Conservation (phyloP, 2,797 vertebrate species). For the Avahi laniger region DNA sequence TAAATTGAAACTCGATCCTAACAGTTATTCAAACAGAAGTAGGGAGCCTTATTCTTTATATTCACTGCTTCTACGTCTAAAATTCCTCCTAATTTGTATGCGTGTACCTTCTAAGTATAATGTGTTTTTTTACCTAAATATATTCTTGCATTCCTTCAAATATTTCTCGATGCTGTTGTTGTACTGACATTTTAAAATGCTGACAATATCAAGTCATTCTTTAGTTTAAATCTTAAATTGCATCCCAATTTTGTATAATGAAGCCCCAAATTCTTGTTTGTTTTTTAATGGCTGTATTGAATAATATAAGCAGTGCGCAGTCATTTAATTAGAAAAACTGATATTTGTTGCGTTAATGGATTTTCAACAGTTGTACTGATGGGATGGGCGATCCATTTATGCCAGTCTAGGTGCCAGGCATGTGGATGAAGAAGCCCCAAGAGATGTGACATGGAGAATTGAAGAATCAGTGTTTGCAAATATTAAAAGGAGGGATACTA, state of each 20-base stretch:
- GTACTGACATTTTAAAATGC: not conserved
- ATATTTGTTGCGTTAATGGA: not conserved
- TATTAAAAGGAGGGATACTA: not conserved
- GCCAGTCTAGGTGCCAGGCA: not conserved
- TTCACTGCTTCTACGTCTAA: not conserved
- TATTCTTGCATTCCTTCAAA: not conserved
- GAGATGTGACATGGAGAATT: not conserved
- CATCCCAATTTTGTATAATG: not conserved
- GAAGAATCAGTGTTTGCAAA: not conserved
- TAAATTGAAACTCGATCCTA: not conserved
- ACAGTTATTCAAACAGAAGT: not conserved
- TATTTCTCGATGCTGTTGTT: not conserved
- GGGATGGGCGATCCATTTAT: not conserved
- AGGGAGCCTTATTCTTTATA: not conserved
- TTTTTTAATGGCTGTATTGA: not conserved
- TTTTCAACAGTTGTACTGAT: not conserved
- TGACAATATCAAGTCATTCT: not conserved
- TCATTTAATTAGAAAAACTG: not conserved
- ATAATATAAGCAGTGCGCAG: not conserved
- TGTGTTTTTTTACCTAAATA: not conserved
- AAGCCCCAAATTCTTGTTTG: not conserved
- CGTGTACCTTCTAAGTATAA: not conserved
- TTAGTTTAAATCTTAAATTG: not conserved
- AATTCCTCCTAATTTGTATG: not conserved
- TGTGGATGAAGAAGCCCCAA: not conserved